Evolutionary conservation across 2,113 vertebrate species (phyloP), one percentile per base, ranked within the genome.

Genomic region (Chaetops frenatus): DNA sequence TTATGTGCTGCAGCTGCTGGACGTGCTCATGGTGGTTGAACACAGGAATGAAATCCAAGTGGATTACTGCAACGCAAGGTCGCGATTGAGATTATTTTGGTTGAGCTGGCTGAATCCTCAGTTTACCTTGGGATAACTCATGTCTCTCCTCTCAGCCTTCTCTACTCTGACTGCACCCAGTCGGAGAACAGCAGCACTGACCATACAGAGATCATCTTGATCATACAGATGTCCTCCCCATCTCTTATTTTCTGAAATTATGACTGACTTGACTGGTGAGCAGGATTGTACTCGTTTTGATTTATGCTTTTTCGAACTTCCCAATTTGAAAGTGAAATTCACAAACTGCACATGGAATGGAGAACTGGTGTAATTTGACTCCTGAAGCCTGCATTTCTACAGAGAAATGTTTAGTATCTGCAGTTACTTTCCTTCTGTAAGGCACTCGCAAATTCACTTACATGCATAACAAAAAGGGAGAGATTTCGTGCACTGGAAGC

Each of bases 41-140:
- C 31, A 24, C 1, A 7, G 28, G 51, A 94, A 82, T 66, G 70
- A 92, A 92, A 79, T 44, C 17, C 38, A 54, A 36, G 24, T 31
- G 47, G 12, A 50, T 71, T 79, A 53, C 66, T 88, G 73, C 82
- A n/a, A 27, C 42, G 14, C 15, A 77, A 42, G 35, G 12, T 9
- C 4, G 3, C 0, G 3, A 19, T 10, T 0, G 0, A 51, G 44
- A 58, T 51, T 6, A 56, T 64, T 80, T 76, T 23, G 8, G 2
- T 33, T 56, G 21, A 80, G 29, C 7, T 40, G 5, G 5, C n/a
- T 61, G 56, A 92, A 91, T 58, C 21, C 15, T 78, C 29, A 15
- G 23, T 81, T 81, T 94, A 42, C 15, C n/a, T 56, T 81, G 22
- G 22, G 20, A 25, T 40, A 72, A 74, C 15, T 7, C 7, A 6